phyloP scores from a whole-genome alignment of 1,140 invertebrate genomes.

The Nixonia krombeini region DNA sequence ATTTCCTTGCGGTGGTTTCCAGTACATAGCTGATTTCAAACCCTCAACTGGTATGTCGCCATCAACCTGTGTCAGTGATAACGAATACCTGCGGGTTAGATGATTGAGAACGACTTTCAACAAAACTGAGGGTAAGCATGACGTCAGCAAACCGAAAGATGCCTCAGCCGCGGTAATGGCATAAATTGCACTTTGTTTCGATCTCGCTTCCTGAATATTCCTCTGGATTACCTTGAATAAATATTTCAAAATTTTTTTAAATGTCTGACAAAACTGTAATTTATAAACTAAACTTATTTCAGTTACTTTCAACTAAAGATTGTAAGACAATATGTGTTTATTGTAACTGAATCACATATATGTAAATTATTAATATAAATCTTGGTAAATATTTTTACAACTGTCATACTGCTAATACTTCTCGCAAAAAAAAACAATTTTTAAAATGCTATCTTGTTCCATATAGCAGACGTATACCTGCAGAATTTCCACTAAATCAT shows the following conservation, averaged over 20 bases:
- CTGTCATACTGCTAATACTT: too few relatives aligned
- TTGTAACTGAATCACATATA: too few relatives aligned
- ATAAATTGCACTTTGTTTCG: constrained; percentile 78
- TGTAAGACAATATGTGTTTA: too few relatives aligned
- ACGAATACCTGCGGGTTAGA: constrained; percentile 79
- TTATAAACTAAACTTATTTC: constrained; percentile 59
- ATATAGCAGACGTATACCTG: too few relatives aligned
- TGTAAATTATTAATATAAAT: neutral
- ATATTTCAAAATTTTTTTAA: constrained; percentile 47
- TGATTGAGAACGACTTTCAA: constrained; percentile 79
- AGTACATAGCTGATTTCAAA: constrained; percentile 79
- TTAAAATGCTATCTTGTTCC: too few relatives aligned
- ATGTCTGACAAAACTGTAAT: constrained; percentile 55
- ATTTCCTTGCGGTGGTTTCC: constrained; percentile 80
- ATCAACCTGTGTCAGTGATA: constrained; percentile 80
- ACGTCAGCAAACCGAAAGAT: constrained; percentile 77
- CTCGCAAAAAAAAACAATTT: too few relatives aligned
- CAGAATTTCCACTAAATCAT: constrained; percentile 65
- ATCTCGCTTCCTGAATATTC: constrained; percentile 75
- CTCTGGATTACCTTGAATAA: constrained; percentile 70
- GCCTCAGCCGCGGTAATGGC: constrained; percentile 79
- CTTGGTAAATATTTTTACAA: too few relatives aligned
- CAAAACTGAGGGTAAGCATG: constrained; percentile 77
- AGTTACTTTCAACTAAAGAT: too few relatives aligned
- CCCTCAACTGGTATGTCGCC: constrained; percentile 78